Base-by-base conservation (phyloP, 2,888 invertebrate species). In the Sarcophaga rosellei region DNA sequence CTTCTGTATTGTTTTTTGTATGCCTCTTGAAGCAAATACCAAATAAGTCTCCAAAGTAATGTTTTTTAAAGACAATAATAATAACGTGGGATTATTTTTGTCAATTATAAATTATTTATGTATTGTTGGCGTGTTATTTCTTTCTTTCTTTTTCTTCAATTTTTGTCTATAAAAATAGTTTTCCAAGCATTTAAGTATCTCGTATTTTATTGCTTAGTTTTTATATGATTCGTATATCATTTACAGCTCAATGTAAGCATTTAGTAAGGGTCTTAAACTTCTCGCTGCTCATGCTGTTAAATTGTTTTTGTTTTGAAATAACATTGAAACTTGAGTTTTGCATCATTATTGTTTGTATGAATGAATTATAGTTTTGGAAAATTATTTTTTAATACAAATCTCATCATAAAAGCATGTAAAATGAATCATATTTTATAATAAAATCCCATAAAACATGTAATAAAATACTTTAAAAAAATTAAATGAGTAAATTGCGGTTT, bases 81-180 rank as follows among this genome's bases (percentile, higher is more conserved):
- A 85, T 59, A 63, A 85, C 35, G 63, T 82, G 70, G 75, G 82
- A 75, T 79, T 83, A 69, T 68, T 77, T 59, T 74, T 74, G 83
- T 81, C 86, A 83, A 81, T 81, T 86, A 80, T 77, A 69, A 83
- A 80, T 83, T 74, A 76, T 80, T 86, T 86, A 77, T 83, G 35
- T 35, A 8, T 8, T 8, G 57, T 72, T 74, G 20, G 57, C 69
- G 65, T 65, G 44, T 65, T 76, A 45, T 57, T 12, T 15, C 20
- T 76, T 12, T 47, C 6, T 35, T 10, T 35, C 8, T 1, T 35
- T 35, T 35, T 35, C 10, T 2, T 2, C 35, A 1, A 10, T 20
- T 72, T 57, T 69, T 25, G 69, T 61, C 21, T 45, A 17, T 20
- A 21, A 25, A 25, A 76, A n/a, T 63, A n/a, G 62, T 62, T 61